Base-by-base conservation (phyloP, 2,797 vertebrate genomes). In the Sylvia borin region DNA sequence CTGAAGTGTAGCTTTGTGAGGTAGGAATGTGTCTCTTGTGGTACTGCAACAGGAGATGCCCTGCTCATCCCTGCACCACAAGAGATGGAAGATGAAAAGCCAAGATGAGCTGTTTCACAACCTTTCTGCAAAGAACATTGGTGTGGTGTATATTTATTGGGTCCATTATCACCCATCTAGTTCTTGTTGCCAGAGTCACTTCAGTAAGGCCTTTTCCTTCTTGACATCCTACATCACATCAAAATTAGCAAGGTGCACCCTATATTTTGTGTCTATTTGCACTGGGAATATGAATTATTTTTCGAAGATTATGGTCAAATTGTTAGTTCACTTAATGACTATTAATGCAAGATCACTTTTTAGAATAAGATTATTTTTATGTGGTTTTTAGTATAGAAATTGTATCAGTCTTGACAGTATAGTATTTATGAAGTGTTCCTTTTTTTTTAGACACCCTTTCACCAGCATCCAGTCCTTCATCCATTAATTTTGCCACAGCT, bases 401-500 rank as follows among this genome's bases (percentile, higher is more conserved):
- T n/a, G 12, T 83, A 81, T 61, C 50, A n/a, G 0, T 57, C 47
- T 77, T 90, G 27, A 21, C 58, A 93, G 42, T 57, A 34, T n/a
- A 70, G 53, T 73, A 36, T 90, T 92, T 78, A 83, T 51, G 9
- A 53, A 36, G 64, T 91, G 62, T 90, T 91, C 78, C 81, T 85
- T 95, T 93, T 61, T 90, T 79, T 93, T 61, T 90, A 99, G 99
- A 99, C 92, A 98, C 98, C 40, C 98, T 99, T 80, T 99, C 99
- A 29, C 99, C 99, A 61, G 99, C 99, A 16, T 99, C 99, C 64
- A 99, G 99, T 93, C 99, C 99, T 25, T 99, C 98, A 2, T 99
- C 99, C 0, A 97, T 98, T 90, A 98, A 98, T 85, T 98, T 97
- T 47, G 92, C 97, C 6, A 97, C 97, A 31, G 40, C 97, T 84